Evolutionary conservation across 2,888 invertebrate species (phyloP), one percentile per base, ranked within the genome.

Genomic region (Andrena camellia): DNA sequence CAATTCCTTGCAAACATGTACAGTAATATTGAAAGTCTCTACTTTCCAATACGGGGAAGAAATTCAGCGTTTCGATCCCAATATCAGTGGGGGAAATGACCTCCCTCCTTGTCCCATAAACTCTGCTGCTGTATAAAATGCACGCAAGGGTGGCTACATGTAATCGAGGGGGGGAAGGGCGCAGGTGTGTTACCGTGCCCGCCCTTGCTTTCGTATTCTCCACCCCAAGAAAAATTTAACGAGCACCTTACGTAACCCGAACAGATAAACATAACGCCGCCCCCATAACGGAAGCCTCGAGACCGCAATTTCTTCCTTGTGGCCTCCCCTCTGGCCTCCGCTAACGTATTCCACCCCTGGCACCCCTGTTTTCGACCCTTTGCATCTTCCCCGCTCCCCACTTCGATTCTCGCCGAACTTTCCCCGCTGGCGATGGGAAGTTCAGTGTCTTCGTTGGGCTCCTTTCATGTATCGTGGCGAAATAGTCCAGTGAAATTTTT

Each of bases 221-320:
- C n/a, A 31, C 62, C 31, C n/a, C 33, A 31, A 20, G 62, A 31
- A n/a, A 62, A 62, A 33, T 62, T 62, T 62, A 62, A 62, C 62
- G 62, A 62, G 33, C 62, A 20, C n/a, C 31, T 62, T 62, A 33
- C 62, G 62, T 62, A 62, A 62, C 31, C 33, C 26, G 62, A 33
- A 62, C 62, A 62, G 62, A 62, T 62, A 62, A 62, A 62, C 62
- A 20, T 31, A 33, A 62, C 31, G 62, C 23, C 62, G 33, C 8
- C 33, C 8, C 62, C 33, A 33, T 62, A 62, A 62, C 62, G 62
- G 62, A 62, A 33, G 62, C 8, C 31, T n/a, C 62, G 29, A 33
- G 29, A 33, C 62, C 62, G 62, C 62, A 62, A 62, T 62, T 62
- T 62, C 62, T 33, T 62, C 33, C 62, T n/a, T 3, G 31, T 62